phyloP scores from a whole-genome alignment of 2,113 vertebrate genomes.

The Cricetomys ansorgei region DNA sequence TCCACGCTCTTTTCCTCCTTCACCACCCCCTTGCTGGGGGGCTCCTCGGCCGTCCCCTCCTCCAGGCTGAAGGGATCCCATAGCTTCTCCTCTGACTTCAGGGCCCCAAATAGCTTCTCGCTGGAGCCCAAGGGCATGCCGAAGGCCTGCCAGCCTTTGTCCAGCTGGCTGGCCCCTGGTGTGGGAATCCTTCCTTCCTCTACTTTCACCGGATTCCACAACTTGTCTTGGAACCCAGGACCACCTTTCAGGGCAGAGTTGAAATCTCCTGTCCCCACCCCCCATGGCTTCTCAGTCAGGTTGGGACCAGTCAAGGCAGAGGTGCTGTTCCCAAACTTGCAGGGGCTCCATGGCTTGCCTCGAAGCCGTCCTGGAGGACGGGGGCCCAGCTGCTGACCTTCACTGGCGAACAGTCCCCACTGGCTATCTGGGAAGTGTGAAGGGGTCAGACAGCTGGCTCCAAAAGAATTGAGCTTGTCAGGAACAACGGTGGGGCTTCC shows the following conservation, averaged over 20 bases:
- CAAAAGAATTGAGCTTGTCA: conserved; percentile 86
- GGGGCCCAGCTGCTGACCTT: conserved; percentile 55
- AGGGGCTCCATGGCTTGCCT: conserved; percentile 86
- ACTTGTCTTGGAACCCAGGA: conserved; percentile 80
- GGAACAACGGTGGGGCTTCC: conserved; percentile 62
- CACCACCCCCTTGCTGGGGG: conserved; percentile 57
- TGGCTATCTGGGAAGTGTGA: conserved; percentile 83
- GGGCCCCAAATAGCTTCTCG: conserved; percentile 74
- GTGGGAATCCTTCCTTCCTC: conserved; percentile 90
- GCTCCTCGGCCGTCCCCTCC: conserved; percentile 85
- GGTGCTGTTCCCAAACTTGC: conserved; percentile 81
- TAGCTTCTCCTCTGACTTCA: conserved; percentile 85
- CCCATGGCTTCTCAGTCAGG: conserved; percentile 85
- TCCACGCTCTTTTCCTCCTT: conserved; percentile 84
- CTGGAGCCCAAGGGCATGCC: conserved; percentile 84
- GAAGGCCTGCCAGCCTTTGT: conserved; percentile 93
- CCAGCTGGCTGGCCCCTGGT: conserved; percentile 88
- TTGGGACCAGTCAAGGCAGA: conserved; percentile 78
- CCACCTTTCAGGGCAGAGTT: conserved; percentile 87
- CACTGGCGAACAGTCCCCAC: conserved; percentile 68
- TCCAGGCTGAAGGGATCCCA: conserved; percentile 91
- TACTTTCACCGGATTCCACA: conserved; percentile 87
- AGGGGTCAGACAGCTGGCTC: conserved; percentile 86
- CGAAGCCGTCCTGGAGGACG: conserved; percentile 71
- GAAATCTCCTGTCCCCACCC: conserved; percentile 86